A percentile compares a stretch with the other conserved stretches of the same genome.
Evolutionary conservation across 92 coral and sea anemone species (phyloP).

Genomic region (Metridium senile): DNA sequence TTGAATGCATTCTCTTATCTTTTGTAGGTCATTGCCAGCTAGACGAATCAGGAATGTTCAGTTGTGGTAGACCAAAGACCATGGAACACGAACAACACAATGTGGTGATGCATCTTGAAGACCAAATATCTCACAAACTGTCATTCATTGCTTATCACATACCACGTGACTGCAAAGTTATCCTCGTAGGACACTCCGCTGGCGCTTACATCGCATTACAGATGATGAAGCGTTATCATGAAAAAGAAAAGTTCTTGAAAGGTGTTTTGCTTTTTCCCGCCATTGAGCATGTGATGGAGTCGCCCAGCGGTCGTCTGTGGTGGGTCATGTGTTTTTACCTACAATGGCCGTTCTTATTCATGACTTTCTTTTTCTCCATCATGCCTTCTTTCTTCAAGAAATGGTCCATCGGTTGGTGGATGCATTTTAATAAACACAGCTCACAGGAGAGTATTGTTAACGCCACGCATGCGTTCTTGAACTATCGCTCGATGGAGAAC

Average conservation of each 20-base stretch:
- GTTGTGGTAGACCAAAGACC: conserved; percentile 40
- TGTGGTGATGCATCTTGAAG: conserved; percentile 60
- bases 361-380: conserved; percentile 74
- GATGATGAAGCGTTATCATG: conserved; percentile 85
- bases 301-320: conserved; percentile 95
- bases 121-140: conserved; percentile 92
- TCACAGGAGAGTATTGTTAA: conserved; percentile 63
- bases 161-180: conserved; percentile 65
- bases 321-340: conserved; percentile 79
- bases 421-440: conserved; percentile 71
- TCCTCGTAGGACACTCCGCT: conserved; percentile 89
- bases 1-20: too few relatives aligned
- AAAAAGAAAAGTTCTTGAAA: conserved; percentile 72
- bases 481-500: conserved; percentile 75
- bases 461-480: conserved; percentile 71
- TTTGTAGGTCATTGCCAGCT: conserved; percentile 69
- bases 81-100: conserved; percentile 52
- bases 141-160: conserved; percentile 85
- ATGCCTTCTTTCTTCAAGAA: conserved; percentile 73
- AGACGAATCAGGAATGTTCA: conserved; percentile 60
- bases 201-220: conserved; percentile 88
- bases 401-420: conserved; percentile 89
- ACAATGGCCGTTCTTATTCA: conserved; percentile 88
- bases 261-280: conserved; percentile 94
- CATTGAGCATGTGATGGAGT: conserved; percentile 85